These are phyloP conservation scores for Gorsachius magnificus DNA, from an alignment of 2,797 vertebrate species.

Conservation along the genomic window DNA sequence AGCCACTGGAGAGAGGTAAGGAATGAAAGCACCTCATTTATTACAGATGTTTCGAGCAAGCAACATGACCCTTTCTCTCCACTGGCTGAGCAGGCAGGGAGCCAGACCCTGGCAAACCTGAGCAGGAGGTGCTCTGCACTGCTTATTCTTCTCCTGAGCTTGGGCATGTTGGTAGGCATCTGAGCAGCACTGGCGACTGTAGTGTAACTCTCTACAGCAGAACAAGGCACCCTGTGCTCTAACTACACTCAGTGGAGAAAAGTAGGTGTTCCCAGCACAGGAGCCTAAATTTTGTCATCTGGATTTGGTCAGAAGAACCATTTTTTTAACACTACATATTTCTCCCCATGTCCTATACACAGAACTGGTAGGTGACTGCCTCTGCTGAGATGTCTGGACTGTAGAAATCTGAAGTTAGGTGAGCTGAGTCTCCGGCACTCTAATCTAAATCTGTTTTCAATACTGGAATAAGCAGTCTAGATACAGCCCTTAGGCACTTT, in stretches of 20 bases:
- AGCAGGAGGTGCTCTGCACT: neutral
- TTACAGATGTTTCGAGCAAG: neutral
- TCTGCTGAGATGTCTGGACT: neutral
- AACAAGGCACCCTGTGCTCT: neutral
- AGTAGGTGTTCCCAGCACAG: neutral
- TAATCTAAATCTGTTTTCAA: neutral
- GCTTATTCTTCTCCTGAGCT: neutral
- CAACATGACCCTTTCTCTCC: slow-evolving; percentile 6
- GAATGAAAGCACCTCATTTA: slow-evolving; percentile 49
- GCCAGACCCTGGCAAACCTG: slow-evolving; percentile 2
- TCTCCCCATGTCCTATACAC: neutral
- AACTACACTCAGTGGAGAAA: neutral
- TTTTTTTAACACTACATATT: neutral
- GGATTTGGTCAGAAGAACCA: neutral
- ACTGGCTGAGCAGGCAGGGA: neutral
- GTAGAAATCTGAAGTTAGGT: neutral
- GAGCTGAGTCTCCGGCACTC: neutral
- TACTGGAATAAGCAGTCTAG: neutral
- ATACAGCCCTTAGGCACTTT: neutral
- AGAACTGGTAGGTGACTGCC: neutral
- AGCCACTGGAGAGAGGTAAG: neutral
- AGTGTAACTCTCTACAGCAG: neutral
- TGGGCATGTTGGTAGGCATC: neutral
- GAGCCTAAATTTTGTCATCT: neutral
- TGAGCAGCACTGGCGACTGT: neutral